phyloP scores from a whole-genome alignment of 2,797 vertebrate species.

The Onychomys torridus region DNA sequence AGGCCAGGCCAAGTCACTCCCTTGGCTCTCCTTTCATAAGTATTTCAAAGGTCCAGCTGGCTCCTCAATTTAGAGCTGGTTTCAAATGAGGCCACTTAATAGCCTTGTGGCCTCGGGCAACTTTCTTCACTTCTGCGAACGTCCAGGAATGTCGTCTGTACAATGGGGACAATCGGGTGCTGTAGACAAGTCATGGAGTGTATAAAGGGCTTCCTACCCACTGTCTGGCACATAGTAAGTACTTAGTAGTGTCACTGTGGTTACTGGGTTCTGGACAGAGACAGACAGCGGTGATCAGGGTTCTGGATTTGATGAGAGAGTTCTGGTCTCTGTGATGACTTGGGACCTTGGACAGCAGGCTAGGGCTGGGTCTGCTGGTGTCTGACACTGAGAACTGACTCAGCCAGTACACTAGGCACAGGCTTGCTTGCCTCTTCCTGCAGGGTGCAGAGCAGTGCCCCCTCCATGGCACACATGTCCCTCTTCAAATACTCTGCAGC shows the following conservation, averaged over 20 bases:
- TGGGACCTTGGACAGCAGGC: background rate
- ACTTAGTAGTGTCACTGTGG: background rate
- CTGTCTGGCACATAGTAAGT: background rate
- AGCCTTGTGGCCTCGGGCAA: background rate
- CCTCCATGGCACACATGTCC: background rate
- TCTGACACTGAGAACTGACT: background rate
- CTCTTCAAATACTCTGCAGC: background rate
- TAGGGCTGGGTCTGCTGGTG: background rate
- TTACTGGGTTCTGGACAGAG: background rate
- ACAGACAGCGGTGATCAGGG: background rate
- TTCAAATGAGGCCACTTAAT: background rate
- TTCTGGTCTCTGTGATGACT: background rate
- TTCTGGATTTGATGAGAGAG: background rate
- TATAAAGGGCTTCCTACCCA: background rate
- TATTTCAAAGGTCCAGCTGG: background rate
- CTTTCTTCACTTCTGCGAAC: background rate
- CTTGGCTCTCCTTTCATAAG: background rate
- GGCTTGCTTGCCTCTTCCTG: background rate
- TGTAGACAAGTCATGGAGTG: background rate
- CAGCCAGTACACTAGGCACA: background rate
- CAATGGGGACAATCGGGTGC: background rate
- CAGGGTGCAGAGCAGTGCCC: background rate
- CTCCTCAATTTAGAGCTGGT: background rate
- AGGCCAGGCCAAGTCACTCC: background rate
- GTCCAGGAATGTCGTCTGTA: background rate